phyloP scores from a whole-genome alignment of 2,888 invertebrate genomes.

The Catonia carolina region DNA sequence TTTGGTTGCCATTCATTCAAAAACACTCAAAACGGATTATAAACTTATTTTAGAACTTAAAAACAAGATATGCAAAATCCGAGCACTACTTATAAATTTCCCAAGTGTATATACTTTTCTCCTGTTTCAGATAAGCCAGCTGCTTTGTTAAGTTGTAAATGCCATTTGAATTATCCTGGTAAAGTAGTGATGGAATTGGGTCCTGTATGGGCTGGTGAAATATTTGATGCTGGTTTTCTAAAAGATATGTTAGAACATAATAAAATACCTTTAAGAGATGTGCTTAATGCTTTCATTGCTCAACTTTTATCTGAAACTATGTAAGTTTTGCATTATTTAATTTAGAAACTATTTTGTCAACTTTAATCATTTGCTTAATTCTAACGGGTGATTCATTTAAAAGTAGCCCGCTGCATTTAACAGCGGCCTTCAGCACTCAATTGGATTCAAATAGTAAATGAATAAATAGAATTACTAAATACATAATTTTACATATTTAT shows the following conservation, averaged over 20 bases:
- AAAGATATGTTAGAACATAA: constrained; percentile 28
- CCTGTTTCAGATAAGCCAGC: constrained; percentile 25
- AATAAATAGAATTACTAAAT: too few species aligned
- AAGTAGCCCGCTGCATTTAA: too few species aligned
- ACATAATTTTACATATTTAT: too few species aligned
- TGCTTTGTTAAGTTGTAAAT: constrained; percentile 31
- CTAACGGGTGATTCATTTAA: too few species aligned
- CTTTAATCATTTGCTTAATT: too few species aligned
- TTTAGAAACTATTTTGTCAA: background rate
- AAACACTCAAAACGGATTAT: too few species aligned
- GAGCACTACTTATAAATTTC: too few species aligned
- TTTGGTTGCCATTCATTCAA: too few species aligned
- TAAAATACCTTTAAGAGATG: background rate
- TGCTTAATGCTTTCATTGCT: background rate
- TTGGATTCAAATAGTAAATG: too few species aligned
- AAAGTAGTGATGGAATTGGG: constrained; percentile 31
- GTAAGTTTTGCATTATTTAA: background rate
- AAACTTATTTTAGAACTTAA: too few species aligned
- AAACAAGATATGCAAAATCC: too few species aligned
- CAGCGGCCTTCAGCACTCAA: too few species aligned
- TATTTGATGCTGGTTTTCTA: constrained; percentile 33
- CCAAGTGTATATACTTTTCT: background rate
- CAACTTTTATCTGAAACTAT: constrained; percentile 2
- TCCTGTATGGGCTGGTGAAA: constrained; percentile 36
- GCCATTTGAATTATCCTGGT: constrained; percentile 22